Base-by-base conservation (phyloP, 2,888 invertebrate genomes). In the Yponomeuta malinellus region DNA sequence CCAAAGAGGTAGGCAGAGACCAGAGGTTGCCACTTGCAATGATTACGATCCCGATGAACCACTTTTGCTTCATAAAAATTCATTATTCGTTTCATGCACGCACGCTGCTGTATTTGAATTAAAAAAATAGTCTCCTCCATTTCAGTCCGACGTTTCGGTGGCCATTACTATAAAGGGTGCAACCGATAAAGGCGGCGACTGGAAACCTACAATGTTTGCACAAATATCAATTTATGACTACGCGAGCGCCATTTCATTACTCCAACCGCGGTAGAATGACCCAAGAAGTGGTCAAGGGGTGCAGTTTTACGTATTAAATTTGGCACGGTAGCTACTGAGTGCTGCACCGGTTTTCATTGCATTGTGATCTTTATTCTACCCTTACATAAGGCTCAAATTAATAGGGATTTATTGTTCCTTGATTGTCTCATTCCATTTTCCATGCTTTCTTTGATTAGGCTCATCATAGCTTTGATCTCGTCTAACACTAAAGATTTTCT, bases 221-320 rank as follows among this genome's bases (percentile, higher is more conserved):
- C 65, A 65, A 65, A 65, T 65, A 65, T 65, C 29, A 31, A 33
- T 65, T 65, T 65, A 65, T 65, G 65, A 65, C 65, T 4, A 31
- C 65, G 33, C 33, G 29, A 33, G 29, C 31, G 29, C 31, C 15
- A 59, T 59, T 59, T 59, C 52, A 59, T 59, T 59, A 59, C 52
- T 15, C 15, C 52, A 52, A 15, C 52, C 15, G 52, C 15, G 52
- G 52, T 15, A 15, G 52, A 59, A 59, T 59, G 52, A 59, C 52
- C 52, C 52, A 15, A 15, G 52, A 59, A 59, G 52, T 59, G 52
- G 52, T 59, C 52, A 59, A 59, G 12, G 52, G 52, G 52, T 59
- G 52, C 52, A 59, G 52, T 59, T 59, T 59, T 59, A 59, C 52
- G 52, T 59, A 59, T 59, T 59, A 15, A 12, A 59, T 59, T 59